Percentiles rank a stretch among this genome's conserved stretches.
Conservation (phyloP, 1,140 invertebrate genomes). For the Rhopalosiphum maidis region DNA sequence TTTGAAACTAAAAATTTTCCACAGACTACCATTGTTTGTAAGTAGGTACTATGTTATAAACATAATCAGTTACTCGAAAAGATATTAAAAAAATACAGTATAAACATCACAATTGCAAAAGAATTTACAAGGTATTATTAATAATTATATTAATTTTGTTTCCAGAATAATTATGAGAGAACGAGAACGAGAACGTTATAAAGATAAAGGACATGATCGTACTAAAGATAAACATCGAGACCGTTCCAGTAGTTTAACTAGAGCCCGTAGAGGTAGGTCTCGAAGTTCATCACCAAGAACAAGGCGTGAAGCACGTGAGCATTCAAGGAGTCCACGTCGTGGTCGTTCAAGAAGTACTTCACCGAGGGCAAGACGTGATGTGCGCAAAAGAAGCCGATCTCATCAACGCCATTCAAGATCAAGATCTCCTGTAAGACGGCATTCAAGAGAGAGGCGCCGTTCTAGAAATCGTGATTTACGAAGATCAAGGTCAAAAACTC, state of each 20-base stretch:
- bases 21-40: neutral
- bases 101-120: neutral
- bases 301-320: conserved; percentile 28
- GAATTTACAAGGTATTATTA: neutral
- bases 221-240: conserved; percentile 42
- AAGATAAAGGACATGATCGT: conserved; percentile 44
- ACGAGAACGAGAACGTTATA: conserved; percentile 46
- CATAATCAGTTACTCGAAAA: neutral
- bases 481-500: conserved; percentile 58
- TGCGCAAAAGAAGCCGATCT: conserved; percentile 49
- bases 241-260: conserved; percentile 45
- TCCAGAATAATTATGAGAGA: conserved; percentile 49
- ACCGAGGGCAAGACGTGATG: conserved; percentile 33
- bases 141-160: conserved; percentile 28
- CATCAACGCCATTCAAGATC: conserved; percentile 33
- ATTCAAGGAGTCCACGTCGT: conserved; percentile 47
- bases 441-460: conserved; percentile 47
- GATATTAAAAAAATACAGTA: neutral
- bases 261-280: conserved; percentile 34
- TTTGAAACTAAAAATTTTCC: neutral
- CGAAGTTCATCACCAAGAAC: conserved; percentile 35
- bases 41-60: neutral
- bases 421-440: conserved; percentile 47
- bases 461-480: conserved; percentile 58
- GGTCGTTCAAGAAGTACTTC: conserved; percentile 44